Conservation (phyloP, 2,797 vertebrate species). For the Rachycentron canadum region DNA sequence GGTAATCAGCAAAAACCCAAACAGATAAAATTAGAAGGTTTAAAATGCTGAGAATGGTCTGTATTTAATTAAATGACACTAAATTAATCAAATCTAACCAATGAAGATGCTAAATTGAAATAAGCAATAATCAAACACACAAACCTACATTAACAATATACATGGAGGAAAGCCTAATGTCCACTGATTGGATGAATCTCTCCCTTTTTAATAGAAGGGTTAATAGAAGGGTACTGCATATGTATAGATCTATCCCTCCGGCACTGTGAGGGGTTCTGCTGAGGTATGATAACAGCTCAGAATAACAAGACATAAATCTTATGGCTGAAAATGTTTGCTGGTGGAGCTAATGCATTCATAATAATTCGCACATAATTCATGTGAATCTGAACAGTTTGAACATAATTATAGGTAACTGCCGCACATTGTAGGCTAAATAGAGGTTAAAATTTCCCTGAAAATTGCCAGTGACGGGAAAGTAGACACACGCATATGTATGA, state of each 20-base stretch:
- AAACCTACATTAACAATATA: background rate
- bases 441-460: background rate
- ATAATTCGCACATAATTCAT: too few relatives aligned
- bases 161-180: background rate
- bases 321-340: background rate
- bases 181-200: conserved; percentile 11
- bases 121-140: background rate
- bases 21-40: too few relatives aligned
- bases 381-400: background rate
- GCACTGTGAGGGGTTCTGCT: conserved; percentile 7
- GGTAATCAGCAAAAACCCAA: background rate
- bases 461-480: background rate
- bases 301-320: conserved; percentile 9
- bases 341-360: background rate
- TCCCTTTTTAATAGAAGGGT: background rate
- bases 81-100: background rate
- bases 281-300: conserved; percentile 32
- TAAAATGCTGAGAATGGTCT: background rate
- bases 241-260: conserved; percentile 7
- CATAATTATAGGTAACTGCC: background rate
- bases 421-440: background rate
- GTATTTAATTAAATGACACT: background rate
- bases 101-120: background rate
- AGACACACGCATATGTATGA: background rate
- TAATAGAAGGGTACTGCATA: conserved; percentile 41